Conservation (phyloP, 1,140 invertebrate genomes). For the Penaeus japonicus region DNA sequence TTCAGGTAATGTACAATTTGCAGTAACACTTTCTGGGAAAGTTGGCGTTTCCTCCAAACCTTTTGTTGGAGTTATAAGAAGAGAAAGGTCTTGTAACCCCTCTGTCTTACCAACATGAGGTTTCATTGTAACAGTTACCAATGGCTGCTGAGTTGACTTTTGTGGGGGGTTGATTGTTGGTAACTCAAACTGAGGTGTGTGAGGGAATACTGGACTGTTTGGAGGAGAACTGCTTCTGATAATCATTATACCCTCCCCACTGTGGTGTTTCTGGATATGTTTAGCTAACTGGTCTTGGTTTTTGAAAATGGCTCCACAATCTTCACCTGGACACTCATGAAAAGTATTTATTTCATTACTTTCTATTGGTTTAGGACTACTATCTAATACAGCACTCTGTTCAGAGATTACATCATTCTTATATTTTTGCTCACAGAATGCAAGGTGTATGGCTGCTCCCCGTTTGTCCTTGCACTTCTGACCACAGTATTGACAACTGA, state of each 20-base stretch:
- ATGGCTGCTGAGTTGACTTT: constrained; percentile 1
- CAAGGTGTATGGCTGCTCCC: constrained; percentile 39
- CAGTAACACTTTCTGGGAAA: background rate
- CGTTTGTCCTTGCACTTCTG: constrained; percentile 40
- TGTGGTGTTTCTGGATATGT: constrained; percentile 37
- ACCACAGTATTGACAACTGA: constrained; percentile 39
- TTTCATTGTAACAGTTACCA: constrained; percentile 47
- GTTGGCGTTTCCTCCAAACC: background rate
- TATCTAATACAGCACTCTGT: background rate
- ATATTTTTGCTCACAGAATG: constrained; percentile 33
- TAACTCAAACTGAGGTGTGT: background rate
- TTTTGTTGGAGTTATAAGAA: constrained; percentile 42
- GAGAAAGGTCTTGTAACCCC: constrained; percentile 40
- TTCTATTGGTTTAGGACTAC: background rate
- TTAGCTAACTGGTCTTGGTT: constrained; percentile 19
- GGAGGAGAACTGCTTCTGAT: background rate
- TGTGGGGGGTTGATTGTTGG: background rate
- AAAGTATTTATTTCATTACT: background rate
- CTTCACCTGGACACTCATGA: constrained; percentile 37
- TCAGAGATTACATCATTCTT: background rate
- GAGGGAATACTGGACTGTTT: background rate
- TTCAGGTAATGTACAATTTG: background rate
- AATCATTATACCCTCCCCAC: background rate
- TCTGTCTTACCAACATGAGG: constrained; percentile 46
- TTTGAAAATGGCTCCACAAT: constrained; percentile 48